Percentiles rank a stretch among this genome's conserved stretches.
Conservation (phyloP, 2,797 vertebrate species). For the Pampus argenteus region DNA sequence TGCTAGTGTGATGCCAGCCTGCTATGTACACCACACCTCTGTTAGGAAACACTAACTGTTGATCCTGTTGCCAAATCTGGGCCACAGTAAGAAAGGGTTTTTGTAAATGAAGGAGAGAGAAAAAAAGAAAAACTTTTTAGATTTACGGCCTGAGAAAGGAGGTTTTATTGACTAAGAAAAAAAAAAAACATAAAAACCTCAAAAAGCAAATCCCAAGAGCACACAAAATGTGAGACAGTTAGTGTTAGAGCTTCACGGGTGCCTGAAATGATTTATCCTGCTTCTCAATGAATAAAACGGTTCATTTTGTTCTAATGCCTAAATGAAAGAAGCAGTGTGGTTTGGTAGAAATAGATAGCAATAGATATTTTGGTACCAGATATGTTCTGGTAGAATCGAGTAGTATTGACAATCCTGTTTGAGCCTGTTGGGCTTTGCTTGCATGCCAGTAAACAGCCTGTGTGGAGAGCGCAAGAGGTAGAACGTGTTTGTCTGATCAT, state of each 20-base stretch:
- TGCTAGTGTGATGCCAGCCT: neutral
- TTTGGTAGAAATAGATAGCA: no score
- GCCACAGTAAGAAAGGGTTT: no score
- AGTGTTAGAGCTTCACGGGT: neutral
- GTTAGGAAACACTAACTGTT: conserved; percentile 5
- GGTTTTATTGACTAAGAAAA: neutral
- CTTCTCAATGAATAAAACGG: neutral
- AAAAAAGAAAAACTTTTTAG: neutral
- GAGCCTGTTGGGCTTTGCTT: no score
- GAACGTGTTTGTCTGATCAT: no score
- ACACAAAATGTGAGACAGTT: neutral
- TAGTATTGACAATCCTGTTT: no score
- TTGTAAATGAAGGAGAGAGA: neutral
- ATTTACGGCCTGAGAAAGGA: neutral
- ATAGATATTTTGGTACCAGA: no score
- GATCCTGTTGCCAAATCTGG: neutral
- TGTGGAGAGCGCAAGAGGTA: no score
- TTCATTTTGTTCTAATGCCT: neutral
- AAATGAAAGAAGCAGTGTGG: neutral
- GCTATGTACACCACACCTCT: neutral
- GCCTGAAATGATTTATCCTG: neutral
- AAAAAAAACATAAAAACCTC: neutral
- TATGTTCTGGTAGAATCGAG: no score
- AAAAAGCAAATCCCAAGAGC: neutral
- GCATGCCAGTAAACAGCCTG: no score